Percentiles rank a stretch among this genome's conserved stretches.
Conservation (phyloP, 1,140 invertebrate species). For the Heterodera schachtii region DNA sequence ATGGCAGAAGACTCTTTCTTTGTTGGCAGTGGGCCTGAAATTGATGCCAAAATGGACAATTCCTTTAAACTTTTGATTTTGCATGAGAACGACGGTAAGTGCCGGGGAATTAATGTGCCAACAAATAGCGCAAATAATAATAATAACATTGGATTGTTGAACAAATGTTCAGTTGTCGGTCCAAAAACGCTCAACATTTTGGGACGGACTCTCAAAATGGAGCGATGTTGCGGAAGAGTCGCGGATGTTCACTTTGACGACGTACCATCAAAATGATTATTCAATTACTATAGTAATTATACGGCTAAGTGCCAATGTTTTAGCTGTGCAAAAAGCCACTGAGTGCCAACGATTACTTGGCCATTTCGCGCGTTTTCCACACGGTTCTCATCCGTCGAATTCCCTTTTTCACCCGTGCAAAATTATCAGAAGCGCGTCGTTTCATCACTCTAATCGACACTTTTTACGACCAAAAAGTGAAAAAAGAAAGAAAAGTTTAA, state of each 20-base stretch:
- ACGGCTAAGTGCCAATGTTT: conserved; percentile 25
- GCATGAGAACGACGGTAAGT: conserved; percentile 80
- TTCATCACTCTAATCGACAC: conserved; percentile 97
- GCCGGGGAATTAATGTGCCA: neutral
- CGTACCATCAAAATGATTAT: conserved; percentile 74
- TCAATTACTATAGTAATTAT: no score
- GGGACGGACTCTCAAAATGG: conserved; percentile 83
- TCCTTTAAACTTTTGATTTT: conserved; percentile 86
- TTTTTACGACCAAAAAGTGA: conserved; percentile 88
- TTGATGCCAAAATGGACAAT: conserved; percentile 76
- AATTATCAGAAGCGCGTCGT: conserved; percentile 81
- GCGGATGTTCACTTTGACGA: conserved; percentile 86
- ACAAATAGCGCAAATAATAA: neutral
- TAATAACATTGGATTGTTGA: conserved; percentile 17
- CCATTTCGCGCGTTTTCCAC: conserved; percentile 84
- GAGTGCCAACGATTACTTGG: conserved; percentile 89
- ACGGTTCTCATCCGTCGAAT: conserved; percentile 81
- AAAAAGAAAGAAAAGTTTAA: conserved; percentile 11
- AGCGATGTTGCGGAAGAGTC: conserved; percentile 86
- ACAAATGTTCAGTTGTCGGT: conserved; percentile 72
- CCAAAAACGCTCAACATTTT: conserved; percentile 81
- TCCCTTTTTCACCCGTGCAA: conserved; percentile 75
- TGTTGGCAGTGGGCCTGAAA: conserved; percentile 62
- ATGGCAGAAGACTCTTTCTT: conserved; percentile 38
- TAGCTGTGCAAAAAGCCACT: conserved; percentile 70